phyloP scores from a whole-genome alignment of 2,113 vertebrate species.

The Stomatorhinus ivindoensis region DNA sequence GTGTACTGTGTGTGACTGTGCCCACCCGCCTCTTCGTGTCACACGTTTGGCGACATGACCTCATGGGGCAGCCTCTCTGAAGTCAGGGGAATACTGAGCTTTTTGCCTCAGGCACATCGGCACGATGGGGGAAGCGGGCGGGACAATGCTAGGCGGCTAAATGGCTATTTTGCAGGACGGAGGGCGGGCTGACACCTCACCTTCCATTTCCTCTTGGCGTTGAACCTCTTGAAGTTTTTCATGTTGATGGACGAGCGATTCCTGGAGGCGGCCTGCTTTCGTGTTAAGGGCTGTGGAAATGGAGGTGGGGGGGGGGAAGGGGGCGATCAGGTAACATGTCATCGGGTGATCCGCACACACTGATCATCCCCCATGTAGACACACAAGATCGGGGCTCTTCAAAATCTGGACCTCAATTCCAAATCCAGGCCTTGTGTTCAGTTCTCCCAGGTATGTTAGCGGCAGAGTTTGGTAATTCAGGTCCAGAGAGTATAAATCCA shows the following conservation, averaged over 20 bases:
- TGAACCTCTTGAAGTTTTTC: conserved; percentile 68
- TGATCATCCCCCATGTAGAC: neutral
- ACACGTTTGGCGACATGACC: neutral
- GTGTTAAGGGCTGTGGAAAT: conserved; percentile 56
- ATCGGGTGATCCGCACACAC: neutral
- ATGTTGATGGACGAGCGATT: conserved; percentile 74
- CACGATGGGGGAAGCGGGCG: neutral
- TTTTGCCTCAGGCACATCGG: neutral
- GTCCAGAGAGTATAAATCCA: too few species aligned
- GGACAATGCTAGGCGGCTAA: neutral
- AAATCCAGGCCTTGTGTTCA: neutral
- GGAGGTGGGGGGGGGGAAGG: neutral
- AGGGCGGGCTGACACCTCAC: conserved; percentile 34
- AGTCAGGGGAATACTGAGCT: neutral
- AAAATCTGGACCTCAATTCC: neutral
- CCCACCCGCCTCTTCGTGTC: neutral
- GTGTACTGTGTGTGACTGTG: neutral
- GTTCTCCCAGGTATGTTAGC: neutral
- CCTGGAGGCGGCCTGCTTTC: conserved; percentile 52
- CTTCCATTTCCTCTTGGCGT: conserved; percentile 68
- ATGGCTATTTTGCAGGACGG: neutral
- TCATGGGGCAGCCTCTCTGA: neutral
- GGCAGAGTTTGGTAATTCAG: too few species aligned
- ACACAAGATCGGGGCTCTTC: neutral
- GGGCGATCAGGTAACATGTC: neutral